Evolutionary conservation across 2,888 invertebrate genomes (phyloP).

Genomic region (Cryptus armator): DNA sequence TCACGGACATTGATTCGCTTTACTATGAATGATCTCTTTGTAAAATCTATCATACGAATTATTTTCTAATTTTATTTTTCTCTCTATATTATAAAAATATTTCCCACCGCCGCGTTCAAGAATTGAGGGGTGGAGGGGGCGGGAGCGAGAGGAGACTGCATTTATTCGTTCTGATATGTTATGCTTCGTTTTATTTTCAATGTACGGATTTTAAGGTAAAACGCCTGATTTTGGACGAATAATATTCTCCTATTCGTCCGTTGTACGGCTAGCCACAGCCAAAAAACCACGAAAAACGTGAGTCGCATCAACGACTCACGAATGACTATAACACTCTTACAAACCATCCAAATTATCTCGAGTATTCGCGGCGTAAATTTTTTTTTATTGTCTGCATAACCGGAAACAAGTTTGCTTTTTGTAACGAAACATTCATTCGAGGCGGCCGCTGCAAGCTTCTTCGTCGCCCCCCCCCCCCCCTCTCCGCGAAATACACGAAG

Average conservation of each 20-base stretch:
- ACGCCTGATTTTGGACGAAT: no score
- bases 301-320: neutral
- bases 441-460: neutral
- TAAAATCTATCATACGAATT: neutral
- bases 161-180: no score
- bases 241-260: no score
- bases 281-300: neutral
- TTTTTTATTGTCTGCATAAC: slow-evolving; percentile 40
- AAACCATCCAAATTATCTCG: neutral
- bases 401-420: slow-evolving; percentile 54
- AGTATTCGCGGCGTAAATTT: slow-evolving; percentile 8
- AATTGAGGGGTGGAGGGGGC: no score
- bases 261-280: no score
- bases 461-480: neutral
- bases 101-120: no score
- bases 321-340: neutral
- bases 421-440: slow-evolving; percentile 46
- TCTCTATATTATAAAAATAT: no score
- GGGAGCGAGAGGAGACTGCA: no score
- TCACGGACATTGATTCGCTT: neutral
- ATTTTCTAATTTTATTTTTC: no score
- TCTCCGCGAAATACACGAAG: slow-evolving; percentile 27
- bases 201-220: no score
- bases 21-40: neutral
- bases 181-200: no score